Conservation (phyloP, 30 jellyfish, hydroid and myxozoan species). For the Sanderia malayensis region DNA sequence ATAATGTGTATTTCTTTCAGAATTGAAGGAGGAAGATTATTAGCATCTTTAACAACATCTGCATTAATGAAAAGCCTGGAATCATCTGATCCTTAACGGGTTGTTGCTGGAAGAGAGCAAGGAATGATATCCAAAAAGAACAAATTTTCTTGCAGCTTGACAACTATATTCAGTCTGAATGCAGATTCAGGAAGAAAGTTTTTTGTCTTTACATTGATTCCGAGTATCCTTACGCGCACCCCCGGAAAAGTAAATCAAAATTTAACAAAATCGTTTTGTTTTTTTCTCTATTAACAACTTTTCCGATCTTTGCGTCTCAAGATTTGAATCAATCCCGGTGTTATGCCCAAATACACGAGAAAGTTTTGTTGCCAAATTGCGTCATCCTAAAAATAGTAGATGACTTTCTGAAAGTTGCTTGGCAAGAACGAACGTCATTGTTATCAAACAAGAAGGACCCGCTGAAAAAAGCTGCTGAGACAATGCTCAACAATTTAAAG, state of each 20-base stretch:
- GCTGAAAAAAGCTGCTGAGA: too few species aligned
- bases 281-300: not conserved
- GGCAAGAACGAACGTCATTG: too few species aligned
- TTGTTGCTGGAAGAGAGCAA: not conserved
- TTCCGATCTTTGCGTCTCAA: too few species aligned
- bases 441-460: too few species aligned
- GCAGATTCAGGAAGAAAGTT: not conserved
- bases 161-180: not conserved
- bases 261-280: not conserved
- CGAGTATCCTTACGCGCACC: not conserved
- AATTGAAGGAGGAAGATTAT: not conserved
- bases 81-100: constrained; percentile 15
- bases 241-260: not conserved
- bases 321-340: too few species aligned
- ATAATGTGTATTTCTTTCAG: too few species aligned
- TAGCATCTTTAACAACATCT: constrained; percentile 34
- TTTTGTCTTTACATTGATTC: not conserved
- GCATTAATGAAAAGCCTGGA: constrained; percentile 17
- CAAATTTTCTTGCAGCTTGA: too few species aligned
- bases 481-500: too few species aligned
- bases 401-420: too few species aligned
- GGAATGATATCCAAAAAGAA: not conserved
- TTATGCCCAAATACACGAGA: too few species aligned
- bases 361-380: too few species aligned
- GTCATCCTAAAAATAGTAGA: too few species aligned